Evolutionary conservation across 1,140 invertebrate species (phyloP).

Genomic region (Zaprionus capensis): DNA sequence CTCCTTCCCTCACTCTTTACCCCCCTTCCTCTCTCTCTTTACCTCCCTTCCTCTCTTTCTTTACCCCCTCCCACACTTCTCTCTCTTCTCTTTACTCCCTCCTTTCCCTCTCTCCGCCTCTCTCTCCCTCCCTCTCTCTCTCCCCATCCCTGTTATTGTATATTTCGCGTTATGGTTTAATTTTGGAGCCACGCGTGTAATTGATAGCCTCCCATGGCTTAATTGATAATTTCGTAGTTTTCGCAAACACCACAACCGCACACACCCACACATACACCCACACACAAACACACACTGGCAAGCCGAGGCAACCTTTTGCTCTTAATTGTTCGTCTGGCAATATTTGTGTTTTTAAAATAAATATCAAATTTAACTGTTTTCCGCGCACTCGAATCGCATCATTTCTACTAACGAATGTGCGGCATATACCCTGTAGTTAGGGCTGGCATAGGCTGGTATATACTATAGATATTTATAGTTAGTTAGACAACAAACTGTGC

Average conservation of each 20-base stretch:
- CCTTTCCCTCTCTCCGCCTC: background rate
- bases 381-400: background rate
- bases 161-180: conserved; percentile 73
- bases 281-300: background rate
- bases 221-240: conserved; percentile 73
- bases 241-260: conserved; percentile 41
- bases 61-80: no score
- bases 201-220: conserved; percentile 73
- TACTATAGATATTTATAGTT: no score
- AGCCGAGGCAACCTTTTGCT: conserved; percentile 6
- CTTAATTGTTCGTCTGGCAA: conserved; percentile 32
- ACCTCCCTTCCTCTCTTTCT: background rate
- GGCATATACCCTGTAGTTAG: background rate
- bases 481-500: no score
- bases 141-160: conserved; percentile 27
- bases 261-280: conserved; percentile 1
- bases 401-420: conserved; percentile 3
- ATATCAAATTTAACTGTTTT: conserved; percentile 23
- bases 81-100: background rate
- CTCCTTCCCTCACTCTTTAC: background rate
- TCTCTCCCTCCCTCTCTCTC: background rate
- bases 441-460: background rate
- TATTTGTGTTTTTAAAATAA: conserved; percentile 33
- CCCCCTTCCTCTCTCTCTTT: background rate
- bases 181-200: conserved; percentile 69